A percentile compares a stretch with the other conserved stretches of the same genome.
These are phyloP conservation scores for Thelaira solivaga DNA, from an alignment of 2,888 invertebrate genomes.

Conservation along the genomic window DNA sequence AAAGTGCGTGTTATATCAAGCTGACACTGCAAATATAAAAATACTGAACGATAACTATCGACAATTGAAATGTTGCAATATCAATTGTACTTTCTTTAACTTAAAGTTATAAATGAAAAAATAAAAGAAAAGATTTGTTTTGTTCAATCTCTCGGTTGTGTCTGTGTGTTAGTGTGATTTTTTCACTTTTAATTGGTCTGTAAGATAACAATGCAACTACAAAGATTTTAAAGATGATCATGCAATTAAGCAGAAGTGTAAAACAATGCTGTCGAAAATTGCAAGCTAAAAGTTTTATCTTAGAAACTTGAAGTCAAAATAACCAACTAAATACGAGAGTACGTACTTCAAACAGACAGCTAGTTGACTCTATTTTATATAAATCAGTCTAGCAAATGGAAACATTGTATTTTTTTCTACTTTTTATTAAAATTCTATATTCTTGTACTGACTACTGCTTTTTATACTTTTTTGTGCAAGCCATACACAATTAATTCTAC, in stretches of 20 bases:
- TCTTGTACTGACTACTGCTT: too few species aligned
- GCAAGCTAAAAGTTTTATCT: not conserved
- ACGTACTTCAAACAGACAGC: too few species aligned
- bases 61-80: slow-evolving; percentile 51
- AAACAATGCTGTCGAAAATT: not conserved
- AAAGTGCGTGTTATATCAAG: slow-evolving; percentile 42
- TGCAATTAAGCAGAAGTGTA: not conserved
- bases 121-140: slow-evolving; percentile 23
- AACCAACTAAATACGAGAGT: too few species aligned
- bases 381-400: too few species aligned
- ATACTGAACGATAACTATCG: slow-evolving; percentile 31
- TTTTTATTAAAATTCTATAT: too few species aligned
- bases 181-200: slow-evolving; percentile 46
- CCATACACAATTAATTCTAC: too few species aligned
- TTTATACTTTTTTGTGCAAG: too few species aligned
- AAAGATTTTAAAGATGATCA: slow-evolving; percentile 31
- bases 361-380: too few species aligned
- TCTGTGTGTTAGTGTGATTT: too few species aligned
- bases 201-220: slow-evolving; percentile 38
- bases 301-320: too few species aligned
- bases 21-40: slow-evolving; percentile 45
- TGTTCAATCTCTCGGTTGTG: slow-evolving; percentile 1
- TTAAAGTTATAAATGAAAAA: slow-evolving; percentile 10
- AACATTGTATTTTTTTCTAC: too few species aligned
- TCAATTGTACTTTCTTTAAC: slow-evolving; percentile 51